Evolutionary conservation across 1,140 invertebrate species (phyloP).

Genomic region (Aphidius ervi): DNA sequence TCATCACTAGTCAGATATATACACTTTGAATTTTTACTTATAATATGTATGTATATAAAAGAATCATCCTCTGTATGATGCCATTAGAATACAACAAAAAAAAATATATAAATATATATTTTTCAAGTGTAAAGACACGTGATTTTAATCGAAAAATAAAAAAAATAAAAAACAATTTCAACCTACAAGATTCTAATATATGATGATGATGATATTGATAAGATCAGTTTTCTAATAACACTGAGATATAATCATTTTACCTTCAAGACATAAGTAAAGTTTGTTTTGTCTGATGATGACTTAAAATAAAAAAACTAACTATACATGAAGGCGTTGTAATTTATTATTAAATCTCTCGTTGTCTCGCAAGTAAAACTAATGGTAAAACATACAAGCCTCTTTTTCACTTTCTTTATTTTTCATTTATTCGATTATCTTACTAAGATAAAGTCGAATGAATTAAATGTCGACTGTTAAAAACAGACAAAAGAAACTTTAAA

Average conservation of each 20-base stretch:
- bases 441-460: slow-evolving; percentile 19
- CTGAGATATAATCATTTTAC: slow-evolving; percentile 6
- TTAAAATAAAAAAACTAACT: no score
- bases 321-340: slow-evolving; percentile 7
- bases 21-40: no score
- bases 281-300: no score
- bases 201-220: not conserved
- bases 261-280: not conserved
- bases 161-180: no score
- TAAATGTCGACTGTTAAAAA: slow-evolving; percentile 4
- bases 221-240: not conserved
- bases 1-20: no score
- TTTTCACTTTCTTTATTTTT: not conserved
- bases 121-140: no score
- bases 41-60: no score
- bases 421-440: slow-evolving; percentile 12
- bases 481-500: slow-evolving; percentile 11
- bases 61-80: no score
- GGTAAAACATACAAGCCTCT: slow-evolving; percentile 4
- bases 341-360: slow-evolving; percentile 20
- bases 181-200: no score
- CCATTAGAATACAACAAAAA: no score
- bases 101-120: no score
- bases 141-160: no score
- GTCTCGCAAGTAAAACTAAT: slow-evolving; percentile 7